Evolutionary conservation across 2,113 vertebrate genomes (phyloP).

Genomic region (Rhinopomastus cyanomelas): DNA sequence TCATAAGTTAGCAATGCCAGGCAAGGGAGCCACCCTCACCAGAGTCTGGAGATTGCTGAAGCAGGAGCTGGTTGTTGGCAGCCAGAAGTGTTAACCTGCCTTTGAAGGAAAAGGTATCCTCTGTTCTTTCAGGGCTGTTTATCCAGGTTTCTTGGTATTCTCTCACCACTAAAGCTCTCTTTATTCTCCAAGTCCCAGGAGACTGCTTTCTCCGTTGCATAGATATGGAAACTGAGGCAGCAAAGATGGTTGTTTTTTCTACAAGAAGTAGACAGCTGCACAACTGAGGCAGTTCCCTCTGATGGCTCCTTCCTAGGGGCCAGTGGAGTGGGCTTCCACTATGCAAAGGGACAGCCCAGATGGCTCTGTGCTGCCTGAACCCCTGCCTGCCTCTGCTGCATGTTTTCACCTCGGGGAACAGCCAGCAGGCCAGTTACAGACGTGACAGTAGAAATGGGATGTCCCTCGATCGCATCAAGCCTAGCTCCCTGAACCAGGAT

Average conservation of each 20-base stretch:
- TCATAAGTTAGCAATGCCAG: slow-evolving; percentile 8
- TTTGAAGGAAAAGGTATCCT: background rate
- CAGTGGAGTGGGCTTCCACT: background rate
- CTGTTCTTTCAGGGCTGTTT: background rate
- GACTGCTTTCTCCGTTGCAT: background rate
- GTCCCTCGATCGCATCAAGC: background rate
- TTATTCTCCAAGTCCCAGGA: background rate
- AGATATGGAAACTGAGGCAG: slow-evolving; percentile 25
- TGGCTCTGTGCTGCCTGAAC: too few species aligned
- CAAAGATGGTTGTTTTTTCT: background rate
- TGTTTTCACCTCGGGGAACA: too few species aligned
- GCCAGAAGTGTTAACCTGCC: background rate
- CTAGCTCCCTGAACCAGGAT: background rate
- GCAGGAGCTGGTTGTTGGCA: background rate
- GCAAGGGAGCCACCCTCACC: background rate
- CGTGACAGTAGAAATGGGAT: background rate
- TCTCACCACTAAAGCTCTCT: background rate
- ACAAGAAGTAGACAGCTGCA: background rate
- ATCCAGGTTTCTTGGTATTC: background rate
- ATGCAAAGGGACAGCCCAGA: too few species aligned
- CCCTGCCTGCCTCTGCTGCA: background rate
- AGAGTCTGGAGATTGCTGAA: background rate
- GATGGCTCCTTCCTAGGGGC: background rate
- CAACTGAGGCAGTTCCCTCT: background rate
- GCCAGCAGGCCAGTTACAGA: background rate